Evolutionary conservation across 92 coral and sea anemone species (phyloP), one percentile per base, ranked within the genome.

Genomic region (Plumapathes pennacea): DNA sequence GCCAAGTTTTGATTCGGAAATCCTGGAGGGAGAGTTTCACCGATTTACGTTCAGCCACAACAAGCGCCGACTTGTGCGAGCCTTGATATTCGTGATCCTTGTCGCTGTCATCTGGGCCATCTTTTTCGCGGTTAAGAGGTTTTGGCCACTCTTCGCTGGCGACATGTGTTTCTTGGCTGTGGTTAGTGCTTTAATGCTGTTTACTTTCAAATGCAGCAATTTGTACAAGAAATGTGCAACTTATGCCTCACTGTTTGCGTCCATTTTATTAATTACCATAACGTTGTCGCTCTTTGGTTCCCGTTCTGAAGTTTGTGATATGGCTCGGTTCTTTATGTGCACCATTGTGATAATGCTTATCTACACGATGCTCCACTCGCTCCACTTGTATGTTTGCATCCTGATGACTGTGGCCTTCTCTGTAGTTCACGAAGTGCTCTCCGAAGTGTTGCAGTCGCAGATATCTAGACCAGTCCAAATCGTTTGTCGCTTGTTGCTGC

Each of bases 11-110:
- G 99, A 94, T 56, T 94, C 99, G 66, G 71, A 83, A 49, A 82
- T 81, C 54, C 80, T 94, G 81, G 99, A 94, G 62, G 79, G 89
- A 66, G 97, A 94, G 72, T 94, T 89, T 50, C 99, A 94, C 54
- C 86, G 88, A 41, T 94, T 94, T 57, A 89, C 97, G 31, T 86
- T 83, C 47, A 77, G 61, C 34, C 77, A 94, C 61, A 89, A 85
- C 78, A 84, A 78, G 49, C 84, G 99, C 20, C 94, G 97, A 9
- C 86, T 94, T 20, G 81, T 89, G 48, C 80, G 80, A 59, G 96
- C 96, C 46, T 71, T 94, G 38, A 62, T 85, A 44, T 94, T 64
- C 46, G 51, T 88, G 33, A 78, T 78, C 50, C 75, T 88, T 34
- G 85, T 86, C 25, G 80, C 75, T 27, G 72, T 84, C 33, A 80